These are phyloP conservation scores for Choristoneura fumiferana DNA, from an alignment of 1,140 invertebrate species.

Conservation along the genomic window DNA sequence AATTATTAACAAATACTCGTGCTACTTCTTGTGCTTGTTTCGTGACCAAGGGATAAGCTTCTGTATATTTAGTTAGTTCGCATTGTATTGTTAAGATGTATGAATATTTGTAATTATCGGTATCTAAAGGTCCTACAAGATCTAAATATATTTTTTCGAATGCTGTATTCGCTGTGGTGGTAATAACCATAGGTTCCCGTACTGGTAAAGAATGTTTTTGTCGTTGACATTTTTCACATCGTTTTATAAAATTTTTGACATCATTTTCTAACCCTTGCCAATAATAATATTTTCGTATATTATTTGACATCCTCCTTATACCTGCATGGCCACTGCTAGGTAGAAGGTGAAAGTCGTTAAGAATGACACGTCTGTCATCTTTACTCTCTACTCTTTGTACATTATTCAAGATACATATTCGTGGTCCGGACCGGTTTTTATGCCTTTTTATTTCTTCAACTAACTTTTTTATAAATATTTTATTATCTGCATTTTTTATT, in stretches of 20 bases:
- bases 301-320: background rate
- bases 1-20: constrained; percentile 2
- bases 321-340: constrained; percentile 4
- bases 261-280: background rate
- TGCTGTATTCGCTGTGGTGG: background rate
- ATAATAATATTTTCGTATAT: background rate
- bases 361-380: constrained; percentile 6
- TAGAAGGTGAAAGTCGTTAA: constrained; percentile 10
- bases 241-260: background rate
- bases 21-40: background rate
- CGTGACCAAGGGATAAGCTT: background rate
- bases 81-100: background rate
- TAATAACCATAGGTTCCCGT: background rate
- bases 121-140: background rate
- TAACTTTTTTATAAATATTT: constrained; percentile 11
- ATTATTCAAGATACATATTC: background rate
- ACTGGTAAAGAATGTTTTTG: background rate
- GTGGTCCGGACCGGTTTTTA: background rate
- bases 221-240: constrained; percentile 4
- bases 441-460: constrained; percentile 2
- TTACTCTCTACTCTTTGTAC: background rate
- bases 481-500: background rate
- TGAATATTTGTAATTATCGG: background rate
- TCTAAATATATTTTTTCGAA: constrained; percentile 9
- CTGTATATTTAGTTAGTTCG: too few relatives aligned